These are phyloP conservation scores for Tinamus major DNA, from an alignment of 2,797 vertebrate species.

Conservation along the genomic window DNA sequence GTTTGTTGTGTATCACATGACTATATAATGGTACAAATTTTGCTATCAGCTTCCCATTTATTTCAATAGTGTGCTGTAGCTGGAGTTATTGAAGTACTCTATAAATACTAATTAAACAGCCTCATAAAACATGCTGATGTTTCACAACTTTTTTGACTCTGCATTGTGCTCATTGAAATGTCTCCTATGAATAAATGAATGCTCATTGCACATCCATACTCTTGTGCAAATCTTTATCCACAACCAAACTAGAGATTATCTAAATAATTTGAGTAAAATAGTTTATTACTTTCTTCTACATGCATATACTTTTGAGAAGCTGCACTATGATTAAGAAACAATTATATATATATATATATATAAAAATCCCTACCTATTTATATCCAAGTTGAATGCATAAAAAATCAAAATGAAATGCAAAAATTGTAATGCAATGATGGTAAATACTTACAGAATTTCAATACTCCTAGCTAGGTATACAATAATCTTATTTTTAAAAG, in stretches of 20 bases:
- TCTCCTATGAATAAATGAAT: neutral
- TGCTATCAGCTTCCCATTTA: neutral
- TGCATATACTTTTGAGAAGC: neutral
- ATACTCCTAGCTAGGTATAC: neutral
- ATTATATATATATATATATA: neutral
- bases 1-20: fast-evolving
- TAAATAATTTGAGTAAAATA: neutral
- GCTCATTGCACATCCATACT: neutral
- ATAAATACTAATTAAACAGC: neutral
- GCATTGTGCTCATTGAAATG: neutral
- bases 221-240: neutral
- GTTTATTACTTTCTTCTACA: neutral
- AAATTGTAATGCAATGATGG: neutral
- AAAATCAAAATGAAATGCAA: neutral
- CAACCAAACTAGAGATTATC: neutral
- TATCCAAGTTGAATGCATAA: neutral
- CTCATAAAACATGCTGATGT: neutral
- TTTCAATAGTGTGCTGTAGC: neutral
- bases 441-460: neutral
- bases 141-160: neutral
- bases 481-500: neutral
- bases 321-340: neutral
- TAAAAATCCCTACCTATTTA: neutral
- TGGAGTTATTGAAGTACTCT: neutral
- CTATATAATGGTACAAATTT: neutral